Evolutionary conservation across 2,797 vertebrate genomes (phyloP).

Genomic region (Urocyon cinereoargenteus): DNA sequence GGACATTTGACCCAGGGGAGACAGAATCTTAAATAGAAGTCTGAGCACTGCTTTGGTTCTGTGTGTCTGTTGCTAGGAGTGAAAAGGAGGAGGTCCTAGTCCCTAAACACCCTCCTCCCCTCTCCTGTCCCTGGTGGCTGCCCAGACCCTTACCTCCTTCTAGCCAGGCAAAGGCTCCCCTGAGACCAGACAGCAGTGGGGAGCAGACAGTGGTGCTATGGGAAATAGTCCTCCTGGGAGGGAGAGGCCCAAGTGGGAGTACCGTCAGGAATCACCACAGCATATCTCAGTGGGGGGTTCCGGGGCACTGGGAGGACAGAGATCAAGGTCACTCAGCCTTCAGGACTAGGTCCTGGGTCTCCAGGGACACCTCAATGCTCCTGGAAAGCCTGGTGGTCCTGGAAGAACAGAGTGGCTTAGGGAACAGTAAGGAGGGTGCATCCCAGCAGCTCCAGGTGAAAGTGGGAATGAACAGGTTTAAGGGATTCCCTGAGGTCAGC

Average conservation of each 20-base stretch:
- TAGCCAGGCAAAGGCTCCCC: background rate
- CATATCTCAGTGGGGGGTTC: background rate
- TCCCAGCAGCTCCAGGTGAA: background rate
- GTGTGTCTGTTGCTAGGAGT: constrained; percentile 31
- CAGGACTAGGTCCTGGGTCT: background rate
- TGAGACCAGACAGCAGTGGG: background rate
- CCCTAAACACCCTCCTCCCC: background rate
- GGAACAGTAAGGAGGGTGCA: background rate
- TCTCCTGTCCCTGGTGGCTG: background rate
- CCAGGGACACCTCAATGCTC: background rate
- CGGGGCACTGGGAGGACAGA: background rate
- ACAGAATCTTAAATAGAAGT: constrained; percentile 66
- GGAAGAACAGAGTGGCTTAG: background rate
- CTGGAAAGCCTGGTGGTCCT: background rate
- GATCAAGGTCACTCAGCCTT: background rate
- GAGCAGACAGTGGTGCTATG: background rate
- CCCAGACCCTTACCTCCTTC: background rate
- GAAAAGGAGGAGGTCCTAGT: background rate
- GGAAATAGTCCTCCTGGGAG: background rate
- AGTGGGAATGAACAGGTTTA: too few relatives aligned
- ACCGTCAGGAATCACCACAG: background rate
- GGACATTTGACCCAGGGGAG: background rate
- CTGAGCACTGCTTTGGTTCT: constrained; percentile 57
- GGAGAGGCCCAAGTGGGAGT: background rate
- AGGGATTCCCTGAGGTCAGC: background rate